Evolutionary conservation across 1,140 invertebrate species (phyloP).

Genomic region (Oryzaephilus surinamensis): DNA sequence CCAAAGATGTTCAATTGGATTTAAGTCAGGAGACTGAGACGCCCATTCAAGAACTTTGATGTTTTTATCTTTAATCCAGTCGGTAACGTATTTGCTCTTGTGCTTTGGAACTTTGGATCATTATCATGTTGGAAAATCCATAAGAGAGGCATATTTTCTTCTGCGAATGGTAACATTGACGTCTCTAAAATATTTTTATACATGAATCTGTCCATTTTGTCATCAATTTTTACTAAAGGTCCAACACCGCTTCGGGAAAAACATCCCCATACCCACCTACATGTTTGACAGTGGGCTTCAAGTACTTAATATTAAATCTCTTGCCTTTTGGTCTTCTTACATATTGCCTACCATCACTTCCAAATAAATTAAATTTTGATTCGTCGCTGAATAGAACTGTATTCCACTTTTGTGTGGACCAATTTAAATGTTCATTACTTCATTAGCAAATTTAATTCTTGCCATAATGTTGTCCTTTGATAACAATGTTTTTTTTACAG

Average conservation of each 20-base stretch:
- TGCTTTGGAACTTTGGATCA: constrained; percentile 29
- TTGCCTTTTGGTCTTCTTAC: constrained; percentile 11
- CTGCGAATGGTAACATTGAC: constrained; percentile 7
- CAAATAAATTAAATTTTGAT: constrained; percentile 11
- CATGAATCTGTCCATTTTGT: constrained; percentile 13
- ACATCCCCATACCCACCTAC: constrained; percentile 22
- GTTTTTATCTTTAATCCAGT: constrained; percentile 13
- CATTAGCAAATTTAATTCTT: too few species aligned
- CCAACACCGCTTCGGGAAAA: constrained; percentile 19
- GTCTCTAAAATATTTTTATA: constrained; percentile 18
- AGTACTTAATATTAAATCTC: constrained; percentile 13
- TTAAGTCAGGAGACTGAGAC: constrained; percentile 29
- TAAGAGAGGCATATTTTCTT: constrained; percentile 17
- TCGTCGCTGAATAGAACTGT: constrained; percentile 12
- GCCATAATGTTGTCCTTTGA: too few species aligned
- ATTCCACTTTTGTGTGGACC: constrained; percentile 8
- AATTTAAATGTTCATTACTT: too few species aligned
- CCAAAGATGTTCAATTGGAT: constrained; percentile 32
- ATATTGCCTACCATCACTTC: constrained; percentile 8
- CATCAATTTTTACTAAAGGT: constrained; percentile 14
- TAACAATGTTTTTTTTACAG: too few species aligned
- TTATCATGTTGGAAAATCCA: constrained; percentile 27
- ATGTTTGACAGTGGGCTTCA: constrained; percentile 22
- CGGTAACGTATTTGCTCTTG: constrained; percentile 13
- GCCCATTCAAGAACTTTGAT: constrained; percentile 26